Base-by-base conservation (phyloP, 64 coral and sea anemone species). In the Trachythela sp. region DNA sequence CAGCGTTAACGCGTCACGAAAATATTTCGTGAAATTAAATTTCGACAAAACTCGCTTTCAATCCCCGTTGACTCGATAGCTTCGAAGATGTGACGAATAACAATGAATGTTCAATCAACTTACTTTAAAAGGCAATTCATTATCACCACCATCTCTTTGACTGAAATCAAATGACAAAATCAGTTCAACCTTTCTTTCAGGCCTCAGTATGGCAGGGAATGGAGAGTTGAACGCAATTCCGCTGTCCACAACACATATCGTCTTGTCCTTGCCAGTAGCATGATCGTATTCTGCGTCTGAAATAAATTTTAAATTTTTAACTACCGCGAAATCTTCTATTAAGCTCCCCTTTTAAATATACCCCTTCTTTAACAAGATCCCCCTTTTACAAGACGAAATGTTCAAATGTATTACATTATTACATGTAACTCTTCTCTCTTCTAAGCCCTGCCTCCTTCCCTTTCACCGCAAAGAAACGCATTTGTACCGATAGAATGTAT, bases 151-250 rank as follows among this genome's bases (percentile, higher is more conserved):
- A 3, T 94, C 91, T 45, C 95, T 87, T 41, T 93, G 92, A 86
- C 95, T 97, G 83, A 97, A 97, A 40, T 97, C 95, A 67, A 92
- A 97, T 36, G 95, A 97, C 22, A 97, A 29, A 9, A 86, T 92
- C 17, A 97, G 22, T 40, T 97, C 95, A 32, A 97, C 93, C 29
- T 86, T 56, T 83, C 95, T 84, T 29, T 97, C 54, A 13, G 88
- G 92, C 17, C 95, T 88, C 17, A 97, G 88, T 48, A 97, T 24
- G 8, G 86, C 32, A 2, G 95, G 95, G 31, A 85, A 97, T 10
- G 95, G 95, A 20, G 95, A 97, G 59, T 97, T 97, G 67, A 97
- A 92, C 22, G 90, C 85, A 30, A 97, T 88, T 13, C 95, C 95
- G 68, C 92, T 94, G 31, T 97, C 95, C 48, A 94, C 92, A 54